A percentile compares a stretch with the other conserved stretches of the same genome.
Evolutionary conservation across 2,888 invertebrate species (phyloP).

Genomic region (Watsonalla binaria): DNA sequence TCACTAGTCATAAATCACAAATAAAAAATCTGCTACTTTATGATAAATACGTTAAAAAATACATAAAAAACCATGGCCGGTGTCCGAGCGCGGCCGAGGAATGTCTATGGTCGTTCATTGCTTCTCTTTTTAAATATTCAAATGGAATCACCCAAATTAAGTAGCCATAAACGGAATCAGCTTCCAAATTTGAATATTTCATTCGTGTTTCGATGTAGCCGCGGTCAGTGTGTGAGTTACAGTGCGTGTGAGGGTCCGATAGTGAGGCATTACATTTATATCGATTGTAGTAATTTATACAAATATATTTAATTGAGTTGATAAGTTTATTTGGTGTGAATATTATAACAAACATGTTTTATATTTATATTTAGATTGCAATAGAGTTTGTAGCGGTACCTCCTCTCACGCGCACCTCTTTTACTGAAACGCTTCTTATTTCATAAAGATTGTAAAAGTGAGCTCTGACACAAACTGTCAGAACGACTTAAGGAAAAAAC

Average conservation of each 20-base stretch:
- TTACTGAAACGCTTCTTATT: too few species aligned
- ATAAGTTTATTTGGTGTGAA: too few species aligned
- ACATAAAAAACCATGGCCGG: constrained; percentile 17
- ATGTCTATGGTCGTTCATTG: constrained; percentile 59
- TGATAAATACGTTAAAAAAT: constrained; percentile 15
- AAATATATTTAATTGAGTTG: too few species aligned
- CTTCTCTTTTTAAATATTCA: constrained; percentile 71
- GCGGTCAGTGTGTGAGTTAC: constrained; percentile 55
- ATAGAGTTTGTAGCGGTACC: too few species aligned
- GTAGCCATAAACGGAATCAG: constrained; percentile 79
- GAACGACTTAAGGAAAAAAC: too few species aligned
- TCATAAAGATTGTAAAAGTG: too few species aligned
- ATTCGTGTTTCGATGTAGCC: constrained; percentile 63
- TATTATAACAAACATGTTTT: too few species aligned
- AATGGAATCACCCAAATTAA: constrained; percentile 79
- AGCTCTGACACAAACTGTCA: too few species aligned
- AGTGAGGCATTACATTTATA: constrained; percentile 28
- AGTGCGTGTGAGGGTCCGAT: constrained; percentile 41
- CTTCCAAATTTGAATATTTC: constrained; percentile 79
- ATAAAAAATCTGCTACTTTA: constrained; percentile 25
- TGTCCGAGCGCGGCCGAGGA: constrained; percentile 38
- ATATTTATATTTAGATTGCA: too few species aligned
- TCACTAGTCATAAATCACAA: constrained; percentile 25
- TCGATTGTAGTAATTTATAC: constrained; percentile 12
- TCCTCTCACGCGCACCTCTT: too few species aligned